These are phyloP conservation scores for Cariama cristata DNA, from an alignment of 2,113 vertebrate genomes.

Conservation along the genomic window DNA sequence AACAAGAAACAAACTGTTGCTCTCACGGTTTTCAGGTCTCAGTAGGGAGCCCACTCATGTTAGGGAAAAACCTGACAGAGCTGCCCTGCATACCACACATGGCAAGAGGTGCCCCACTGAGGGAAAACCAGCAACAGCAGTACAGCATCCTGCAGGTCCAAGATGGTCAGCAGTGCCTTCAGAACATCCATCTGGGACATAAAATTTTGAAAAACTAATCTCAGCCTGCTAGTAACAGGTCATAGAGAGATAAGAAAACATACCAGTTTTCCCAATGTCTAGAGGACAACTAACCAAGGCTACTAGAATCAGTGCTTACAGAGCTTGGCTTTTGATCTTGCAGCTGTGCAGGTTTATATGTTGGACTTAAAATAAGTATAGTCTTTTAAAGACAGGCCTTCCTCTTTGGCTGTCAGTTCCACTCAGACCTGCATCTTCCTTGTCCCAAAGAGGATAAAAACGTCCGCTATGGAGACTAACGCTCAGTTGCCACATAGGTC, in stretches of 20 bases:
- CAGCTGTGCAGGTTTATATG: not conserved
- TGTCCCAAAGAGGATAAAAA: not conserved
- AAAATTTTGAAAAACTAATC: not conserved
- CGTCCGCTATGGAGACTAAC: rapidly evolving
- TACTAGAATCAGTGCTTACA: not conserved
- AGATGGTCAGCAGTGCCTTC: not conserved
- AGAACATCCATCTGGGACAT: not conserved
- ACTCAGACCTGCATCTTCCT: not conserved
- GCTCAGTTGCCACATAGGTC: not conserved
- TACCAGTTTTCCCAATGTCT: too few species aligned
- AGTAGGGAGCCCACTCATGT: rapidly evolving
- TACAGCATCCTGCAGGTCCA: not conserved
- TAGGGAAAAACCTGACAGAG: not conserved
- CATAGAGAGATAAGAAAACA: not conserved
- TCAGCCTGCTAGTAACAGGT: not conserved
- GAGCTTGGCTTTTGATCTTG: not conserved
- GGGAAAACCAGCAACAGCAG: not conserved
- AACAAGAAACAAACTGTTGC: not conserved
- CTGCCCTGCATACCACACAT: not conserved
- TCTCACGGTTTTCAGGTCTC: not conserved
- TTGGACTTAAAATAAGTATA: not conserved
- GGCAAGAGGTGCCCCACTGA: not conserved
- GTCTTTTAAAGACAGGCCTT: not conserved
- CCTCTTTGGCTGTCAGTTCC: not conserved
- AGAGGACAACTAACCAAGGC: not conserved